Conservation (phyloP, 2,888 invertebrate species). For the Hedychridium roseum region DNA sequence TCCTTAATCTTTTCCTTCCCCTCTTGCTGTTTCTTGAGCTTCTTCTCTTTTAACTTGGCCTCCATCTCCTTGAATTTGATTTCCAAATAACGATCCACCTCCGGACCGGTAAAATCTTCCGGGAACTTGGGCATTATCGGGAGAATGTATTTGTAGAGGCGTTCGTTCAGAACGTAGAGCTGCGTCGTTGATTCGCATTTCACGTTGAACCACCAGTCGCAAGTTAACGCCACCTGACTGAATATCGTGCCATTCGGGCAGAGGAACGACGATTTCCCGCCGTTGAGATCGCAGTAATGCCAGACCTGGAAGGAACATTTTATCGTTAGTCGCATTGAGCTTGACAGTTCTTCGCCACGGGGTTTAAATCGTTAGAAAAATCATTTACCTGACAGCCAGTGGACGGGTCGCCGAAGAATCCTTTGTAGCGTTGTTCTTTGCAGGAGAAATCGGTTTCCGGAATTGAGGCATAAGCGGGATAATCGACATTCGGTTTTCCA, state of each 20-base stretch:
- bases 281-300: slow-evolving; percentile 92
- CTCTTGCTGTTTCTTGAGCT: slow-evolving; percentile 60
- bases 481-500: slow-evolving; percentile 78
- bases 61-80: slow-evolving; percentile 89
- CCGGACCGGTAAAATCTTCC: slow-evolving; percentile 87
- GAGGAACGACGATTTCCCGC: slow-evolving; percentile 88
- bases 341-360: background rate
- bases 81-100: slow-evolving; percentile 86
- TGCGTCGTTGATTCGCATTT: slow-evolving; percentile 84
- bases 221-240: slow-evolving; percentile 86
- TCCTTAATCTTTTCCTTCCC: slow-evolving; percentile 46
- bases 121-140: slow-evolving; percentile 89
- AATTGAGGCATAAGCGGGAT: slow-evolving; percentile 79
- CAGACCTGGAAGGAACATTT: slow-evolving; percentile 74
- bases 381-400: slow-evolving; percentile 80
- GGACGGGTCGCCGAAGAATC: slow-evolving; percentile 89
- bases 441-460: slow-evolving; percentile 82
- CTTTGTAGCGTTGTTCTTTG: slow-evolving; percentile 86
- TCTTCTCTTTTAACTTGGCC: slow-evolving; percentile 77
- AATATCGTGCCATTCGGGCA: slow-evolving; percentile 92
- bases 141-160: slow-evolving; percentile 86
- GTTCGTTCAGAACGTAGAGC: slow-evolving; percentile 86
- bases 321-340: too few relatives aligned
- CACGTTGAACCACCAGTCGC: slow-evolving; percentile 95
- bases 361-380: background rate